These are phyloP conservation scores for Sebastes goodei DNA, from an alignment of 2,797 vertebrate species.

Conservation along the genomic window DNA sequence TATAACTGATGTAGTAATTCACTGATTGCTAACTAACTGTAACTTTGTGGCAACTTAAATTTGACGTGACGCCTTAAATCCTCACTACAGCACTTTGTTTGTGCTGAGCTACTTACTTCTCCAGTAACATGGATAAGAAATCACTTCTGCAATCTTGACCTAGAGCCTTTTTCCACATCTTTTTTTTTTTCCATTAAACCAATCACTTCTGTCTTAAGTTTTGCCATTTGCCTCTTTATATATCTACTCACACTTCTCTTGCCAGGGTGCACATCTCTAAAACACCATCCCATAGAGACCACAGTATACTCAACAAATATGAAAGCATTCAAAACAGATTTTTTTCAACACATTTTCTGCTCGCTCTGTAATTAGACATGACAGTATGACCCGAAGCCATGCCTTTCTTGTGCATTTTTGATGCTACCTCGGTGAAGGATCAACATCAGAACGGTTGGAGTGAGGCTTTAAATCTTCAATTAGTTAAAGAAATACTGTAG, in stretches of 20 bases:
- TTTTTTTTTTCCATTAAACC: not conserved
- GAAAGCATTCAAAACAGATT: not conserved
- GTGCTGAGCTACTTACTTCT: constrained; percentile 22
- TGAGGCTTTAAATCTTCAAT: constrained; percentile 42
- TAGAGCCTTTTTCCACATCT: not conserved
- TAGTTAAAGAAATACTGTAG: constrained; percentile 78
- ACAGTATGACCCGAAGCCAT: constrained; percentile 26
- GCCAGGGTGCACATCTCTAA: not conserved
- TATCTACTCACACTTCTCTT: not conserved
- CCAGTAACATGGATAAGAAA: not conserved
- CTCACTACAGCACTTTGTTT: constrained; percentile 13
- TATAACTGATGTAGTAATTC: constrained; percentile 71
- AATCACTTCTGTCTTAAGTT: constrained; percentile 9
- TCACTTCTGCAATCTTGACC: not conserved
- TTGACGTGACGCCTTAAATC: constrained; percentile 40
- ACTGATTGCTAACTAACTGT: constrained; percentile 75
- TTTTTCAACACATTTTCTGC: not conserved
- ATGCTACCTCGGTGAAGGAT: constrained; percentile 10
- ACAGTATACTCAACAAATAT: constrained; percentile 3
- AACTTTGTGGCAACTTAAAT: constrained; percentile 65
- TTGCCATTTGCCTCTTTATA: constrained; percentile 8
- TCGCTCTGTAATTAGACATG: constrained; percentile 16
- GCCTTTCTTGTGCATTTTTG: constrained; percentile 9
- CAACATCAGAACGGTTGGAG: constrained; percentile 13
- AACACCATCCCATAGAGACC: not conserved